Evolutionary conservation across 1,140 invertebrate species (phyloP).

Genomic region (Drosophila virilis): DNA sequence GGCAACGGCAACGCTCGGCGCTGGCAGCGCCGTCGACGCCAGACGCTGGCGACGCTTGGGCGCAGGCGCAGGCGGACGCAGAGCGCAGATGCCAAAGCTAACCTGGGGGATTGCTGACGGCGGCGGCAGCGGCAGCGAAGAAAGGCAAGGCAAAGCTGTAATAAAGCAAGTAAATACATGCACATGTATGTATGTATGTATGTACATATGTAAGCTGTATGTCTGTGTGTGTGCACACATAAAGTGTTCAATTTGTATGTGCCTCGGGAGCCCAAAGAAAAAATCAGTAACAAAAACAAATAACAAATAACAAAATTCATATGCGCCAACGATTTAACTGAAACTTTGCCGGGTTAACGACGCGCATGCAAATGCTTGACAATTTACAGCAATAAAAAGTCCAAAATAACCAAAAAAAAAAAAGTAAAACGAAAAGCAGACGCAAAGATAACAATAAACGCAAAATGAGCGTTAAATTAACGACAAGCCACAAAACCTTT

Average conservation of each 20-base stretch:
- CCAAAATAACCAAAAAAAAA: conserved; percentile 38
- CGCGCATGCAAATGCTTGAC: conserved; percentile 68
- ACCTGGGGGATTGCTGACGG: conserved; percentile 73
- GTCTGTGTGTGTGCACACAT: conserved; percentile 20
- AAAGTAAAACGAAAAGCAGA: conserved; percentile 24
- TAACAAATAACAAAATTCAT: conserved; percentile 59
- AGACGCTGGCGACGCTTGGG: conserved; percentile 26
- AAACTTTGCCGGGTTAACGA: conserved; percentile 59
- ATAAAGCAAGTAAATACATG: conserved; percentile 53
- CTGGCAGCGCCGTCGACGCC: conserved; percentile 85
- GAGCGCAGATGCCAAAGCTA: conserved; percentile 18
- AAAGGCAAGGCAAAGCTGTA: conserved; percentile 70
- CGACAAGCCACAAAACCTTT: conserved; percentile 32
- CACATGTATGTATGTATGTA: background rate
- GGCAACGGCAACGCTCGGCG: conserved; percentile 80
- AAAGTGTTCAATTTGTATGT: conserved; percentile 46
- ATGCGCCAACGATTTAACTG: conserved; percentile 55
- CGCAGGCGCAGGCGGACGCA: conserved; percentile 26
- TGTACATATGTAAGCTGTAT: conserved; percentile 1
- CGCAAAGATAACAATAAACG: conserved; percentile 16
- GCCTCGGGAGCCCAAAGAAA: conserved; percentile 26
- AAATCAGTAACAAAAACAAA: conserved; percentile 28
- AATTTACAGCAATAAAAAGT: conserved; percentile 60
- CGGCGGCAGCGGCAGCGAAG: conserved; percentile 89
- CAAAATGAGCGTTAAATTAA: conserved; percentile 20